Percentiles rank a stretch among this genome's conserved stretches.
Evolutionary conservation across 2,888 invertebrate species (phyloP).

Genomic region (Spodoptera littoralis): DNA sequence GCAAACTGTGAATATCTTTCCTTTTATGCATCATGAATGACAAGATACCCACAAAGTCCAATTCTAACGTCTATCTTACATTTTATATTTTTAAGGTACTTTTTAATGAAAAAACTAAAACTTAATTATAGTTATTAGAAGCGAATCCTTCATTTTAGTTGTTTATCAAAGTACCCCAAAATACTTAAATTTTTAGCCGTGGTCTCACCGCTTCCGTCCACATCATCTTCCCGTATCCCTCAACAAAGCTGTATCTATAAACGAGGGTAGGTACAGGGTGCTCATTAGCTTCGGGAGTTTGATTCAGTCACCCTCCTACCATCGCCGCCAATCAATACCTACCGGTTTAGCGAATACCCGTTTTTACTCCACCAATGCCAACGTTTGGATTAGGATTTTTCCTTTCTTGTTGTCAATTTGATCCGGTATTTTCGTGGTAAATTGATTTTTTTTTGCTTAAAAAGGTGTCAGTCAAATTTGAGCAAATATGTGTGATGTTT

Average conservation of each 20-base stretch:
- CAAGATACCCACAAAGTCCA: too few relatives aligned
- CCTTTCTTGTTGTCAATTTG: slow-evolving; percentile 37
- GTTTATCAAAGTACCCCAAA: too few relatives aligned
- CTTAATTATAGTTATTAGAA: too few relatives aligned
- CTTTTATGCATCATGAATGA: too few relatives aligned
- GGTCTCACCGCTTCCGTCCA: neutral
- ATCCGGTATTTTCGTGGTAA: slow-evolving; percentile 5
- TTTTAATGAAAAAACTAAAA: too few relatives aligned
- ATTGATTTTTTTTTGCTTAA: slow-evolving; percentile 15
- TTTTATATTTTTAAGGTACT: too few relatives aligned
- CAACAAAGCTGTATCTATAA: slow-evolving; percentile 14
- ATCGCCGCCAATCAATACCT: slow-evolving; percentile 51
- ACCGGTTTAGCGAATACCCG: slow-evolving; percentile 44
- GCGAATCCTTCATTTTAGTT: too few relatives aligned
- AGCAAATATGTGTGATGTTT: slow-evolving; percentile 20
- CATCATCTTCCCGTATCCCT: slow-evolving; percentile 10
- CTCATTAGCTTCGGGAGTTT: slow-evolving; percentile 57
- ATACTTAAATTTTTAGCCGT: too few relatives aligned
- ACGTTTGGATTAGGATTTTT: slow-evolving; percentile 38
- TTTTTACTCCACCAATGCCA: slow-evolving; percentile 29
- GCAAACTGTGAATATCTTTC: too few relatives aligned
- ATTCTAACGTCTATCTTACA: too few relatives aligned
- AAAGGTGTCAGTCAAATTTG: neutral
- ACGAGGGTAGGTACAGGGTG: slow-evolving; percentile 24
- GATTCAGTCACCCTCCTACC: slow-evolving; percentile 55